These are phyloP conservation scores for Cydia splendana DNA, from an alignment of 1,140 invertebrate genomes.

Conservation along the genomic window DNA sequence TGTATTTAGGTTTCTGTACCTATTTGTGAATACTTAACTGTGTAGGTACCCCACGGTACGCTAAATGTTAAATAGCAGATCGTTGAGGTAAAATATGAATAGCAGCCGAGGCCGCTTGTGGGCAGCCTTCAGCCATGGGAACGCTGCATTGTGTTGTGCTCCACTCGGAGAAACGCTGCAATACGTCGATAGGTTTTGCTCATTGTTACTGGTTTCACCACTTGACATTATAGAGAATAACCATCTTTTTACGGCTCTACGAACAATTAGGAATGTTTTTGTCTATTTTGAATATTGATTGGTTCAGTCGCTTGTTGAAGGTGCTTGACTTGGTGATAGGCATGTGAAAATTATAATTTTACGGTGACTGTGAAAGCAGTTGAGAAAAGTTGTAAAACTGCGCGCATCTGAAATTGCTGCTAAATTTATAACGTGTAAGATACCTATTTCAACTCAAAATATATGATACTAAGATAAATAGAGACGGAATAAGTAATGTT, in stretches of 20 bases:
- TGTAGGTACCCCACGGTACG: background rate
- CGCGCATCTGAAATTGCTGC: too few relatives aligned
- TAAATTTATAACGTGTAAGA: too few relatives aligned
- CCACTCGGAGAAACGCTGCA: slow-evolving; percentile 41
- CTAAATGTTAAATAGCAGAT: slow-evolving; percentile 5
- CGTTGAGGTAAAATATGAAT: slow-evolving; percentile 47
- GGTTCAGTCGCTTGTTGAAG: background rate
- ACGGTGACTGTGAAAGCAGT: background rate
- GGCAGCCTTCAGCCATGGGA: slow-evolving; percentile 50
- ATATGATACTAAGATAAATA: background rate
- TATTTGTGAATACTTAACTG: too few relatives aligned
- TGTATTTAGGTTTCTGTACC: background rate
- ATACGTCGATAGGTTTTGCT: slow-evolving; percentile 54
- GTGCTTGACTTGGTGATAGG: background rate
- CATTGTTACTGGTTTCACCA: slow-evolving; percentile 50
- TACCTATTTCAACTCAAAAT: background rate
- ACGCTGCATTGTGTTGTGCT: slow-evolving; percentile 48
- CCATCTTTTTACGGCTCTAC: slow-evolving; percentile 33
- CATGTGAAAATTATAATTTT: slow-evolving; percentile 2
- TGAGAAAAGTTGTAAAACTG: background rate
- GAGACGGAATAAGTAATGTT: background rate
- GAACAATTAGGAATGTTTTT: slow-evolving; percentile 13
- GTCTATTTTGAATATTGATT: background rate
- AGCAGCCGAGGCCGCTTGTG: slow-evolving; percentile 44
- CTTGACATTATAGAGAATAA: slow-evolving; percentile 39